Evolutionary conservation across 2,888 invertebrate species (phyloP).

Genomic region (Mimumesa dahlbomi): DNA sequence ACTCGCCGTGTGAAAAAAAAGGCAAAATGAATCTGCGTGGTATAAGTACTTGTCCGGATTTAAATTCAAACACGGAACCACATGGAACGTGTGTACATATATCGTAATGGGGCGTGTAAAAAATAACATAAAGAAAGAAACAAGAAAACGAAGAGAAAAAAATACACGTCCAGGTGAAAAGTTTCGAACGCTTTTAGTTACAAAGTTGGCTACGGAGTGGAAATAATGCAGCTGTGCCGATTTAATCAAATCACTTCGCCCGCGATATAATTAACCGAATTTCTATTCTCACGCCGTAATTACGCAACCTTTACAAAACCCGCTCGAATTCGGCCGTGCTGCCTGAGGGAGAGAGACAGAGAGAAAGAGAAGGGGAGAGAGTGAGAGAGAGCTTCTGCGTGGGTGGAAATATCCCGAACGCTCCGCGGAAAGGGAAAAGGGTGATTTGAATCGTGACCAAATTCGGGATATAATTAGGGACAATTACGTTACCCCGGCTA

Average conservation of each 20-base stretch:
- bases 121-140: no score
- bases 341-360: no score
- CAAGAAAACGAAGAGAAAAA: no score
- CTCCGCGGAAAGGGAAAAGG: conserved; percentile 3
- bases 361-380: no score
- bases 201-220: conserved; percentile 1
- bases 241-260: conserved; percentile 49
- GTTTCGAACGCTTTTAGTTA: no score
- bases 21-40: no score
- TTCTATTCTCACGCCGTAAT: conserved; percentile 23
- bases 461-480: conserved; percentile 34
- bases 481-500: conserved; percentile 4
- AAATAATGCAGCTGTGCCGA: conserved; percentile 43
- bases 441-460: conserved; percentile 16
- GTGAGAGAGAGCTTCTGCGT: conserved; percentile 11
- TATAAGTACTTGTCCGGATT: no score
- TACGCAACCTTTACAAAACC: conserved; percentile 21
- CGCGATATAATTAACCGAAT: conserved; percentile 49
- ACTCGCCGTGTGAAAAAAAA: no score
- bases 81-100: no score
- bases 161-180: no score
- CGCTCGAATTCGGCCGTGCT: conserved; percentile 3
- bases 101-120: no score
- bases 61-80: no score
- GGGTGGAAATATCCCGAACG: conserved; percentile 11